Conservation (phyloP, 1,140 invertebrate genomes). For the Papilio polytes region DNA sequence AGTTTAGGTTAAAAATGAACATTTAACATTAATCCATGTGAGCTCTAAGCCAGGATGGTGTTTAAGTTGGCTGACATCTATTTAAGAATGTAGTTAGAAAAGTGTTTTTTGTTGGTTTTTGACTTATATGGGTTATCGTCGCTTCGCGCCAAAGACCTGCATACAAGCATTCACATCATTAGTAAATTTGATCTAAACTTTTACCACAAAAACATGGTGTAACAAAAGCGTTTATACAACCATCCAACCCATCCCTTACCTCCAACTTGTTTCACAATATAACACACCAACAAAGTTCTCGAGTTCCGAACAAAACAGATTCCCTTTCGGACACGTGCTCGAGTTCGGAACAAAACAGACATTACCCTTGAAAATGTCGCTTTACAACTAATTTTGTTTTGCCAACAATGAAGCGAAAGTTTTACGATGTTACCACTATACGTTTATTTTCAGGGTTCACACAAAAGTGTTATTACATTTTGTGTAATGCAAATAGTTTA, state of each 20-base stretch:
- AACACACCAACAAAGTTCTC: constrained; percentile 25
- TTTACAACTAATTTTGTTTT: constrained; percentile 22
- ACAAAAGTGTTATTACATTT: neutral
- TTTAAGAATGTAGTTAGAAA: too few species aligned
- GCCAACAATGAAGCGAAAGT: constrained; percentile 1
- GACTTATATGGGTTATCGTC: too few species aligned
- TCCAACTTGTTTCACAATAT: constrained; percentile 7
- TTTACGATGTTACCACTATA: neutral
- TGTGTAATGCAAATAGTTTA: neutral
- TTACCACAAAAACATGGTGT: neutral
- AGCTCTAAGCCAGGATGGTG: too few species aligned
- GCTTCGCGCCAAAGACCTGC: too few species aligned
- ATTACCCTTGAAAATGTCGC: constrained; percentile 29
- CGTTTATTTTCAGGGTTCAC: neutral
- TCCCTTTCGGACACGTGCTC: constrained; percentile 30
- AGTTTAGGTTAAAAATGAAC: too few species aligned
- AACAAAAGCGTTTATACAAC: neutral
- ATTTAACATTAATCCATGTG: too few species aligned
- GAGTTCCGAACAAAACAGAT: constrained; percentile 32
- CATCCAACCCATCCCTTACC: neutral
- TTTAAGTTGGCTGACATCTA: too few species aligned
- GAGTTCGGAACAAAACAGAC: constrained; percentile 22
- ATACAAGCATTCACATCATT: too few species aligned
- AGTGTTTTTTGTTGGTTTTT: too few species aligned
- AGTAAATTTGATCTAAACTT: neutral